These are phyloP conservation scores for Diadegma fenestrale DNA, from an alignment of 2,888 invertebrate genomes.

Conservation along the genomic window DNA sequence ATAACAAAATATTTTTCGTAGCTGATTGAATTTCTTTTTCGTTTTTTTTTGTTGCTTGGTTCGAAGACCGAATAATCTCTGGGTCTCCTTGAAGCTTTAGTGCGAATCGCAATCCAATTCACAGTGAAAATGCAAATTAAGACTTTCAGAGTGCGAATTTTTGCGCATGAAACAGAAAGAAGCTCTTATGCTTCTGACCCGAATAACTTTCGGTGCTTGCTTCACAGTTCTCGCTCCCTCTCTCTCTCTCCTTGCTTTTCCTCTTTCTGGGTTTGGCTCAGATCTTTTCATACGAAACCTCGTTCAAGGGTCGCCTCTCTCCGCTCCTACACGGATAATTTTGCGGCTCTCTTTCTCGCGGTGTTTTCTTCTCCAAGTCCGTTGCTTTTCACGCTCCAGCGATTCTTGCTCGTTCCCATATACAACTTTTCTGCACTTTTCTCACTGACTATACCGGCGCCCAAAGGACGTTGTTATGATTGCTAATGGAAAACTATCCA, in stretches of 20 bases:
- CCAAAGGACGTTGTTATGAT: conserved; percentile 83
- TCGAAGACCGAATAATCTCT: conserved; percentile 39
- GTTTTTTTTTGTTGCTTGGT: not conserved
- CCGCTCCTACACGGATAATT: conserved; percentile 40
- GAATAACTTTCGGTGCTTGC: conserved; percentile 75
- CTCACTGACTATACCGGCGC: conserved; percentile 52
- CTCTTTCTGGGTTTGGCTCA: conserved; percentile 59
- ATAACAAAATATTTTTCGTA: not conserved
- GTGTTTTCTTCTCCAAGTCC: conserved; percentile 31
- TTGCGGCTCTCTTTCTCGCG: conserved; percentile 25
- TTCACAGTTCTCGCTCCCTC: conserved; percentile 51
- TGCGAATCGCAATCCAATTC: conserved; percentile 78
- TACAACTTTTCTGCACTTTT: conserved; percentile 9
- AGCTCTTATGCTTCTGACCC: conserved; percentile 72
- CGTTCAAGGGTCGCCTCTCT: conserved; percentile 49
- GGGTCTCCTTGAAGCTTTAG: conserved; percentile 21
- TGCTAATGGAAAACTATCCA: conserved; percentile 84
- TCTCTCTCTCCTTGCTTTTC: conserved; percentile 65
- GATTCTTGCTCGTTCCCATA: conserved; percentile 31
- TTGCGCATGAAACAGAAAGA: conserved; percentile 51
- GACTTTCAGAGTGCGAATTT: conserved; percentile 69
- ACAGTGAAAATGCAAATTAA: conserved; percentile 83
- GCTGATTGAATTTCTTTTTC: no score
- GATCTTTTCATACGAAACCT: conserved; percentile 40
- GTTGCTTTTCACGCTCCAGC: conserved; percentile 33